Base-by-base conservation (phyloP, 2,888 invertebrate genomes). In the Pammene aurita region DNA sequence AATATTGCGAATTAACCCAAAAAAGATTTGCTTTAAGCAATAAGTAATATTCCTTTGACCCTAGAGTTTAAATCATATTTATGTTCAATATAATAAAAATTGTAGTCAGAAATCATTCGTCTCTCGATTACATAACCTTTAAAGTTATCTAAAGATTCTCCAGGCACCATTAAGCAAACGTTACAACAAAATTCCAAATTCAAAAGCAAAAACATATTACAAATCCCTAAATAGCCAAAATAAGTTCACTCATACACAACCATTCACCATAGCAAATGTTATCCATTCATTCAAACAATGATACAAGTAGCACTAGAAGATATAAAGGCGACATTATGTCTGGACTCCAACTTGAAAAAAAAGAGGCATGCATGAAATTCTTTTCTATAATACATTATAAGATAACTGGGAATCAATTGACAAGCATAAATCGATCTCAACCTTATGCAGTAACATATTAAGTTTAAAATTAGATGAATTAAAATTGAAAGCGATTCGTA, bases 321-420 rank as follows among this genome's bases (percentile, higher is more conserved):
- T 74, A 78, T 74, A 74, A 73, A 72, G 80, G 80, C 80, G 84
- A 87, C 87, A 87, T 85, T 79, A 74, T 77, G 82, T 86, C 84
- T 86, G 84, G 84, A 84, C 84, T 84, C 67, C 71, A 55, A 70
- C 71, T 79, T 79, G 83, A 81, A 82, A 79, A 74, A n/a, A 54
- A 75, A 82, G 79, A 87, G 89, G 89, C 90, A 88, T 80, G 88
- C 89, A 85, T 88, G 82, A 89, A 86, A 90, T 89, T 87, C 84
- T 71, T 79, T 76, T 74, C 78, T 77, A 83, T 79, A 84, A 86
- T 84, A 82, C 80, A 77, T 80, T 85, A 83, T 83, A 86, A 86
- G 80, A 88, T 85, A 87, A 84, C 84, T 81, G 78, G 77, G 81
- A 82, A 82, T 85, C 77, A 74, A 76, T 79, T 67, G 34, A 42